Base-by-base conservation (phyloP, 2,888 invertebrate species). In the Bruchidius siliquastri region DNA sequence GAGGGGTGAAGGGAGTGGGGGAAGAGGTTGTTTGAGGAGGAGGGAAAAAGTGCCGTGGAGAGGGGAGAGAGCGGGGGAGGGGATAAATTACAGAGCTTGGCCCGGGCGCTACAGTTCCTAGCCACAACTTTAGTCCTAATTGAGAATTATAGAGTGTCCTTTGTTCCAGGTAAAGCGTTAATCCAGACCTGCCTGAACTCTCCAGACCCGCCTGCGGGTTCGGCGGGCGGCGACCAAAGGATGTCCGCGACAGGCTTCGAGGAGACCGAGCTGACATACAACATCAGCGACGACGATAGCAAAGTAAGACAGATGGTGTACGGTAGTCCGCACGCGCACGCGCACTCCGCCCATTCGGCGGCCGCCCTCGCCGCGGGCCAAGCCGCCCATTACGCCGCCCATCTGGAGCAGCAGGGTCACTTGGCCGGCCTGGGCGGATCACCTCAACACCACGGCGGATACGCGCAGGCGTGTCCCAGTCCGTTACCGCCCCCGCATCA, bases 171-270 rank as follows among this genome's bases (percentile, higher is more conserved):
- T 80, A 99, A 99, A 88, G 95, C 97, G 79, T 90, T 99, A 81
- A 99, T 99, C 84, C 99, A 99, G 89, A 98, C 98, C 81, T 99
- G 99, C 88, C 92, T 99, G 77, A 98, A 98, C 88, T 96, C 97
- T 71, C 98, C 98, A 70, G 98, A 98, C 88, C 96, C 96, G 77
- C 94, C 92, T 76, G 92, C 88, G 80, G 89, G 89, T 26, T 86
- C 88, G 21, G 90, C 90, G 6, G 83, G 89, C 77, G 91, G 91
- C 80, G 97, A 98, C 89, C 98, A 98, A 88, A 91, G 98, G 82
- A 98, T 98, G 98, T 97, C 97, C 76, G 98, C 98, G 77, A 97
- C 97, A 74, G 98, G 98, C 82, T 98, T 96, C 90, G 98, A 98
- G 90, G 98, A 98, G 89, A 97, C 98, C 79, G 98, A 98, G 90